Evolutionary conservation across 2,888 invertebrate species (phyloP), one percentile per base, ranked within the genome.

Genomic region (Physocephala rufipes): DNA sequence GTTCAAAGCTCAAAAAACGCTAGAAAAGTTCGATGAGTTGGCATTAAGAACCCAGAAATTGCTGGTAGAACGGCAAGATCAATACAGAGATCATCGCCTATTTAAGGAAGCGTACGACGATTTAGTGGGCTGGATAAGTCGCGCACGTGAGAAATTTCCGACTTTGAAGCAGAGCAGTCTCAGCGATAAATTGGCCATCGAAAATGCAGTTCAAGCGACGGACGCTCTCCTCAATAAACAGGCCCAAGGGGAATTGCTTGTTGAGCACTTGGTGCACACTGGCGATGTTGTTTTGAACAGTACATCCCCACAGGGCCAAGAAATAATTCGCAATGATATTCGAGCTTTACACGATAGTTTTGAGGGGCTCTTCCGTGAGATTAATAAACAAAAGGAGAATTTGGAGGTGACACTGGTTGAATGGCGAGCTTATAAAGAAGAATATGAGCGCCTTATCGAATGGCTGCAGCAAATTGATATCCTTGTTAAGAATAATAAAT

Each of bases 31-130:
- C 82, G 95, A 96, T 78, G 88, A 89, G 30, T 86, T 95, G 2
- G 92, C 92, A 71, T 92, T 91, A 71, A 91, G 90, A 82, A 90
- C 95, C 15, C 94, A 93, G 84, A 91, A 91, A 82, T 82, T 95
- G 45, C 87, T 95, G 16, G 87, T 89, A 2, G 94, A 95, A 80
- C 90, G 95, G 21, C 95, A 95, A 83, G 92, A 93, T 79, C 94
- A 96, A 81, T 95, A 93, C 81, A 91, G 93, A 81, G 95, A 96
- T 83, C 96, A 96, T 81, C 90, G 94, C 74, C 85, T 92, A 1
- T 97, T 96, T 83, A 96, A 96, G 82, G 96, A 96, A 86, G 94
- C 96, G 5, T 93, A 94, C 76, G 96, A 96, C 81, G 95, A 95
- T 81, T 89, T 97, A 19, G 92, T 93, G 64, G 91, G 92, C 68